Base-by-base conservation (phyloP, 2,888 invertebrate genomes). In the Anodontia alba region DNA sequence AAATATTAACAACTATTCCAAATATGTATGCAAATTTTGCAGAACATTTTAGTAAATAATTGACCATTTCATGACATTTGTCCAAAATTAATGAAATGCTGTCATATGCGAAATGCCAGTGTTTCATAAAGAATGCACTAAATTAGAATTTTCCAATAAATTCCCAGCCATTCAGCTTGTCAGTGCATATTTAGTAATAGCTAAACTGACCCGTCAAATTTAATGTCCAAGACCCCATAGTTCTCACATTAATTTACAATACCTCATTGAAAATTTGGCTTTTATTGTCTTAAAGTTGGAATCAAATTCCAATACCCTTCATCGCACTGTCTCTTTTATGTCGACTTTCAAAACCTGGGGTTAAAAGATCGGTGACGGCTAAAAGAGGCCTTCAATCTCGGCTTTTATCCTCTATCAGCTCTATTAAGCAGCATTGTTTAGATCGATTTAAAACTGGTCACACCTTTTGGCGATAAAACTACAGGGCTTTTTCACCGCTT, bases 201-300 rank as follows among this genome's bases (percentile, higher is more conserved):
- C 33, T 33, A 62, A 62, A 62, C 62, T 33, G 62, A 62, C 62
- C 62, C 33, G n/a, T 62, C 62, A 62, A 62, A 62, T 62, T 62
- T 33, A 62, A 62, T 62, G 62, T 23, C 33, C 62, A 76, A 76
- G 80, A 85, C 78, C 76, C 83, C 71, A 85, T 85, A 76, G 85
- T 78, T 83, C 85, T 83, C 80, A 85, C 85, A 85, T 85, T 83
- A 85, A 80, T 85, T 75, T 43, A 73, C 76, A 85, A 83, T 83
- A 80, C 82, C 78, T 73, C 72, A 42, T 73, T 49, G 73, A 43
- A 69, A 54, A 72, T 33, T 49, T 80, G 83, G 80, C 83, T 76
- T 75, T 85, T 83, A 83, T 83, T 86, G 83, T 86, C 83, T 83
- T 86, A 83, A 74, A 68, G 81, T 86, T 86, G 79, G 81, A 83